Evolutionary conservation across 2,113 vertebrate species (phyloP).

Genomic region (Pungitius pungitius): DNA sequence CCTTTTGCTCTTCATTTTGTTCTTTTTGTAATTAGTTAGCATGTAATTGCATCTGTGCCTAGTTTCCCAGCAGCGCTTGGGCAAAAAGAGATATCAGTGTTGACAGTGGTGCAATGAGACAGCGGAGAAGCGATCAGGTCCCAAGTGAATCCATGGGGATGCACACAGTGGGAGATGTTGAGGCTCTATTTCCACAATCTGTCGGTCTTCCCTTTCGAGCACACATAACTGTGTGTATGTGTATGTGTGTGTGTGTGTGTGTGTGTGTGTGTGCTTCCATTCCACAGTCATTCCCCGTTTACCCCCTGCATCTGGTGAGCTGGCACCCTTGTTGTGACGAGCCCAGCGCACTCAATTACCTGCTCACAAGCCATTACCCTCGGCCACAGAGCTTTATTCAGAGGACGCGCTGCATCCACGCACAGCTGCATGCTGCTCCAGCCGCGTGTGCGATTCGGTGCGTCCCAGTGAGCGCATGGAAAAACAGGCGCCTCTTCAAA

Average conservation of each 20-base stretch:
- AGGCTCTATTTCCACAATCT: conserved; percentile 36
- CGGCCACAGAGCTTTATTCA: conserved; percentile 41
- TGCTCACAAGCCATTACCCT: conserved; percentile 49
- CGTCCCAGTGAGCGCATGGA: conserved; percentile 24
- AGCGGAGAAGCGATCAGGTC: conserved; percentile 45
- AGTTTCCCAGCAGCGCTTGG: not conserved
- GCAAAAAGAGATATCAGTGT: conserved; percentile 24
- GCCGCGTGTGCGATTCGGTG: conserved; percentile 26
- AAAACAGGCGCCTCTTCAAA: conserved; percentile 16
- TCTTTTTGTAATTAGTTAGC: not conserved
- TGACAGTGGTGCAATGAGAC: conserved; percentile 35
- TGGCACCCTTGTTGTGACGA: conserved; percentile 41
- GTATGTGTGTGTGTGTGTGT: conserved; percentile 8
- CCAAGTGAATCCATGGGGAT: conserved; percentile 36
- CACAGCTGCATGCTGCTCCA: conserved; percentile 33
- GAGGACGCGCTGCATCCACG: conserved; percentile 31
- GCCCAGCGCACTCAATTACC: conserved; percentile 46
- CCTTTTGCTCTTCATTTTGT: not conserved
- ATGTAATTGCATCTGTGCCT: conserved; percentile 17
- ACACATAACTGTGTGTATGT: not conserved
- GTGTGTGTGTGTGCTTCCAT: not conserved
- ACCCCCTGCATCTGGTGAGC: conserved; percentile 16
- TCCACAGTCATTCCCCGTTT: conserved; percentile 20
- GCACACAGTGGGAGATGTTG: conserved; percentile 7
- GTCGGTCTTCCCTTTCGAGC: conserved; percentile 4